phyloP scores from a whole-genome alignment of 2,888 invertebrate genomes.

The Azorinus chamasolen region DNA sequence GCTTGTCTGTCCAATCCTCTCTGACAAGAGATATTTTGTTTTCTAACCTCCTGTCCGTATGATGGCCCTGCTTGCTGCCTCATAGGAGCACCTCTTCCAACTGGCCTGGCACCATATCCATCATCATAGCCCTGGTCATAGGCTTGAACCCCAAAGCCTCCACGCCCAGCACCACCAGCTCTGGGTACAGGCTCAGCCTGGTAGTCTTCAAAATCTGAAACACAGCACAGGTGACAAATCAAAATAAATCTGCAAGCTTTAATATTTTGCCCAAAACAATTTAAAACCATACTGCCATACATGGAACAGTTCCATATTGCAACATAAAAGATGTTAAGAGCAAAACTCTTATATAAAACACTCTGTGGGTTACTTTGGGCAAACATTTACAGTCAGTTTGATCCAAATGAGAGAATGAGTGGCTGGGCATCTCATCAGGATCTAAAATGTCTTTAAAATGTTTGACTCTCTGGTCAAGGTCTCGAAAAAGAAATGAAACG shows the following conservation, averaged over 20 bases:
- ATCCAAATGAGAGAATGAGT: too few relatives aligned
- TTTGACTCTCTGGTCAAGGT: too few relatives aligned
- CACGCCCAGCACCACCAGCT: conserved; percentile 20
- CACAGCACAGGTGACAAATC: not conserved
- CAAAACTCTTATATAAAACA: too few relatives aligned
- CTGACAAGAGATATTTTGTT: too few relatives aligned
- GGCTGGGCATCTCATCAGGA: too few relatives aligned
- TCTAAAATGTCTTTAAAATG: too few relatives aligned
- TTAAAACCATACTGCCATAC: not conserved
- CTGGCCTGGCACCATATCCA: conserved; percentile 1
- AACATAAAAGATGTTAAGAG: too few relatives aligned
- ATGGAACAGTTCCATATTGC: not conserved
- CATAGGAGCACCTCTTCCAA: not conserved
- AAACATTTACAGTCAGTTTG: too few relatives aligned
- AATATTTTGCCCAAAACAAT: conserved; percentile 3
- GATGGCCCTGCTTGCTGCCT: not conserved
- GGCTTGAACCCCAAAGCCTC: conserved; percentile 33
- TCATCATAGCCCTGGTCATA: conserved; percentile 18
- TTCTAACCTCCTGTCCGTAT: not conserved
- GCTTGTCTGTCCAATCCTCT: too few relatives aligned
- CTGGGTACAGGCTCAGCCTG: conserved; percentile 8
- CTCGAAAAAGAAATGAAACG: too few relatives aligned
- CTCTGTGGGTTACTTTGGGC: too few relatives aligned
- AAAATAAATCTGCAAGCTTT: not conserved
- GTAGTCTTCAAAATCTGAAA: conserved; percentile 46